A percentile compares a stretch with the other conserved stretches of the same genome.
Evolutionary conservation across 2,888 invertebrate genomes (phyloP).

Genomic region (Pseudeuparius sepicola): DNA sequence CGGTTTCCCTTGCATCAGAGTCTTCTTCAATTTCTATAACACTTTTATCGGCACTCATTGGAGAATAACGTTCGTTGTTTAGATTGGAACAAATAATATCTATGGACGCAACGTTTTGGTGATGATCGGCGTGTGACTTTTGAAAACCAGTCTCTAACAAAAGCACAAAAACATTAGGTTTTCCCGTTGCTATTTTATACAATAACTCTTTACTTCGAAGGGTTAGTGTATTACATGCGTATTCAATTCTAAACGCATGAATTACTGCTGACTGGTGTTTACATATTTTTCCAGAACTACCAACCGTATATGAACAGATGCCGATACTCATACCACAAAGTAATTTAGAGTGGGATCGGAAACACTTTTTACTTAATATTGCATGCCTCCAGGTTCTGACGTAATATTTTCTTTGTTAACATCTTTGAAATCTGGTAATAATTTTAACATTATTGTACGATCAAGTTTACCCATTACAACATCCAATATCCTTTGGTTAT

Average conservation of each 20-base stretch:
- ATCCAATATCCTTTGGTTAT: conserved; percentile 7
- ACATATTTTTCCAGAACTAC: conserved; percentile 8
- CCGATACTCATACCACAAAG: conserved; percentile 6
- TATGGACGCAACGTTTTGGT: neutral
- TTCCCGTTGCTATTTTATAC: conserved; percentile 5
- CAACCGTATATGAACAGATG: conserved; percentile 6
- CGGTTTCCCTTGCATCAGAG: conserved; percentile 4
- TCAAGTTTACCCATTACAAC: conserved; percentile 8
- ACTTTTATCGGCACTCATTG: conserved; percentile 4
- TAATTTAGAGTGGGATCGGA: too few species aligned
- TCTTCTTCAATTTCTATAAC: conserved; percentile 6
- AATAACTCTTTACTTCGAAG: conserved; percentile 7
- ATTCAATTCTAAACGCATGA: conserved; percentile 8
- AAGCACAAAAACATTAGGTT: conserved; percentile 6
- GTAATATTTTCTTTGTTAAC: too few species aligned
- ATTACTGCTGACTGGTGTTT: conserved; percentile 7
- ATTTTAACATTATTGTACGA: too few species aligned
- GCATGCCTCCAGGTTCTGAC: neutral
- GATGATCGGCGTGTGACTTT: too few species aligned
- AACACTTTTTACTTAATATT: conserved; percentile 3
- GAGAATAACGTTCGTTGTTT: conserved; percentile 1
- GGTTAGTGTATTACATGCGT: conserved; percentile 5
- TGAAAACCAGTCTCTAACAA: conserved; percentile 5
- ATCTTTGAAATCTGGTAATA: too few species aligned
- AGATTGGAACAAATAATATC: conserved; percentile 1